phyloP scores from a whole-genome alignment of 2,888 invertebrate genomes.

The Rotaria macrura region DNA sequence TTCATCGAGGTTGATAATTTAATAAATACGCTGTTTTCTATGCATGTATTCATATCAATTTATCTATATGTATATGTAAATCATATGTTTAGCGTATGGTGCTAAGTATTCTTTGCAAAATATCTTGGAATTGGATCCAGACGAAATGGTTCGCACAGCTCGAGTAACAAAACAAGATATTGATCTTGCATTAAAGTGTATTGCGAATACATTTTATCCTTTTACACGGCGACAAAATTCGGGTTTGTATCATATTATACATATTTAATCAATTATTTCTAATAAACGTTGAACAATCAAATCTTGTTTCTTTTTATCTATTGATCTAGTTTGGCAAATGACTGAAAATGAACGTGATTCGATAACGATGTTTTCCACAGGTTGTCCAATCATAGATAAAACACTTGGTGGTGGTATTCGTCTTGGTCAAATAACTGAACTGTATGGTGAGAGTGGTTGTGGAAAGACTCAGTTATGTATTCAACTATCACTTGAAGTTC shows the following conservation, averaged over 20 bases:
- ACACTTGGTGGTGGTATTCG: slow-evolving; percentile 56
- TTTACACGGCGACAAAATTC: not conserved
- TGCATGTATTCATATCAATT: not conserved
- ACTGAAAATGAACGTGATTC: not conserved
- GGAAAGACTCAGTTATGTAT: slow-evolving; percentile 66
- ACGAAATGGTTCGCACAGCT: not conserved
- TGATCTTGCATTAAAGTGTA: not conserved
- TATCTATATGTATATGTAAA: not conserved
- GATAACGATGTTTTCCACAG: not conserved
- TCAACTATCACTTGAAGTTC: slow-evolving; percentile 65
- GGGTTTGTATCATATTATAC: not conserved
- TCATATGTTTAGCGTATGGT: not conserved
- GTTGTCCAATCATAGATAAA: not conserved
- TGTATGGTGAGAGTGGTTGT: slow-evolving; percentile 63
- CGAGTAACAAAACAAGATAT: not conserved
- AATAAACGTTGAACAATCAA: too few relatives aligned
- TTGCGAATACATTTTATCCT: not conserved
- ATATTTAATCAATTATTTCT: not conserved
- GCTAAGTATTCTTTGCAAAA: not conserved
- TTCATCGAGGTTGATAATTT: not conserved
- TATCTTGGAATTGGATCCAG: not conserved
- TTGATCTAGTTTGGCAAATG: not conserved
- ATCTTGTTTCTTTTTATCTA: too few relatives aligned
- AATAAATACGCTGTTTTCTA: not conserved
- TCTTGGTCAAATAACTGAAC: slow-evolving; percentile 59